A percentile compares a stretch with the other conserved stretches of the same genome.
Conservation (phyloP, 2,113 vertebrate genomes). For the Pungitius pungitius region DNA sequence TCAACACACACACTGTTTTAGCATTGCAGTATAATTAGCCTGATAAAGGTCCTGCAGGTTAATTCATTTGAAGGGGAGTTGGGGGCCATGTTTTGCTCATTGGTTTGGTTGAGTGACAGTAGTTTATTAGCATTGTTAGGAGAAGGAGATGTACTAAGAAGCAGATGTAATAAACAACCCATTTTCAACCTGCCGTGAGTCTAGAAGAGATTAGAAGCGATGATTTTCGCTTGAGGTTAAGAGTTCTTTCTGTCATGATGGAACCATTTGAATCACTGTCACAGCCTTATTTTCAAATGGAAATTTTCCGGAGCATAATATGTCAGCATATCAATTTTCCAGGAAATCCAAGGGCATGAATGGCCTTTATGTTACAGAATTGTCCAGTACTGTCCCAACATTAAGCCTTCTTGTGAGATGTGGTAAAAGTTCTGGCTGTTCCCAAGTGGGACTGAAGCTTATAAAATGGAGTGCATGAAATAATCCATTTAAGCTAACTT, state of each 20-base stretch:
- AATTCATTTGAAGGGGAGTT: slow-evolving; percentile 45
- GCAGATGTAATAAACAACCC: neutral
- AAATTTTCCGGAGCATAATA: neutral
- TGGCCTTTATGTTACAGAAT: neutral
- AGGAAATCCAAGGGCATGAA: neutral
- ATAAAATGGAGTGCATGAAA: neutral
- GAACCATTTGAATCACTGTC: neutral
- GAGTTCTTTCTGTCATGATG: neutral
- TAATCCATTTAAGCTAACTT: neutral
- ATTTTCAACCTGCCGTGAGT: neutral
- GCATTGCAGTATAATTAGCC: neutral
- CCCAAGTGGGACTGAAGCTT: neutral
- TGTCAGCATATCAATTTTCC: neutral
- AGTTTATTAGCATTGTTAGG: slow-evolving; percentile 22
- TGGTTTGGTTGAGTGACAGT: slow-evolving; percentile 37
- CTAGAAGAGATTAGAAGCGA: neutral
- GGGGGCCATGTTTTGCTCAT: slow-evolving; percentile 17
- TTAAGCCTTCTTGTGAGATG: neutral
- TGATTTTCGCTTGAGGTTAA: neutral
- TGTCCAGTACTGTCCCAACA: neutral
- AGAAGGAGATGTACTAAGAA: neutral
- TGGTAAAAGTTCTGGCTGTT: neutral
- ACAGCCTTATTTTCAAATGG: neutral
- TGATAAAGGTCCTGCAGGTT: slow-evolving; percentile 29
- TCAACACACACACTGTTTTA: neutral